Evolutionary conservation across 2,888 invertebrate genomes (phyloP), one percentile per base, ranked within the genome.

Genomic region (Melanotus villosus): DNA sequence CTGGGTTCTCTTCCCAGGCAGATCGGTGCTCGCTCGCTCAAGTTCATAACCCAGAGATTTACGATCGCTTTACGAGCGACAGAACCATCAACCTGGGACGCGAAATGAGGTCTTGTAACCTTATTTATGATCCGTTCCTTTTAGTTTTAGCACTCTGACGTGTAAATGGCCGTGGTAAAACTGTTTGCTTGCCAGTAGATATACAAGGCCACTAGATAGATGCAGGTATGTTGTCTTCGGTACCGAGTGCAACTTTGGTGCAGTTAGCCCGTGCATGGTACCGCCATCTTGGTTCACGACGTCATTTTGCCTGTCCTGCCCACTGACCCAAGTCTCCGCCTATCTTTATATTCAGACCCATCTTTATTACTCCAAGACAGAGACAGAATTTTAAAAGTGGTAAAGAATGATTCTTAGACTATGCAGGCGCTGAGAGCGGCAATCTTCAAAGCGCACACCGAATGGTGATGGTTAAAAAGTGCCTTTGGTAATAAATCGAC

Each of bases 231-330:
- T 64, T 26, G 26, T 64, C 67, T 71, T 64, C 50, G 58, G 26
- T 57, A 67, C 72, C 71, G 75, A 76, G 70, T 78, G 76, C 77
- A 78, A 76, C 73, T 76, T 74, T 65, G 68, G 73, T 75, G 74
- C 74, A 71, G 65, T 74, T 73, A 75, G 75, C 75, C 73, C 73
- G 75, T 77, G 77, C 77, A 76, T 77, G 77, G 68, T 73, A 77
- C 81, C 86, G 87, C 87, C 87, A 87, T 87, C 86, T 87, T 87
- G 85, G 84, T 82, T 82, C 79, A 81, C 84, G 84, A 86, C 86
- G 86, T 87, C 86, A 87, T 85, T 84, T 84, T 81, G 83, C 82
- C 84, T 84, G 85, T 83, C 87, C 87, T 84, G 85, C 87, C 87
- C 86, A 86, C 86, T 83, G 85, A 77, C 77, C 78, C 82, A 80